Percentiles rank a stretch among this genome's conserved stretches.
These are phyloP conservation scores for Ylistrum balloti DNA, from an alignment of 1,140 invertebrate species.

Conservation along the genomic window DNA sequence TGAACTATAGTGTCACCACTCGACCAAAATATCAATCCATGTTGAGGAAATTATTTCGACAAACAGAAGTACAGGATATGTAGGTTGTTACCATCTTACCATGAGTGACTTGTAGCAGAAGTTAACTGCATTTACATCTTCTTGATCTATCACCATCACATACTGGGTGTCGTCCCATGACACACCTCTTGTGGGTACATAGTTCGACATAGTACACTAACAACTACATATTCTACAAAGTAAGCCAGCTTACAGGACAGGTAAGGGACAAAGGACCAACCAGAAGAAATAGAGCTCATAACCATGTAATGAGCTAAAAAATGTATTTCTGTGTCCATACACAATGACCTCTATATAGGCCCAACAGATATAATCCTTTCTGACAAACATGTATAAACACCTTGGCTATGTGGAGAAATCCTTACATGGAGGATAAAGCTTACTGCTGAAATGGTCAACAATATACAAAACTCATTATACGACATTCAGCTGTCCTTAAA, in stretches of 20 bases:
- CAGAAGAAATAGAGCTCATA: neutral
- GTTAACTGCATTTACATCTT: neutral
- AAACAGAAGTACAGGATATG: no score
- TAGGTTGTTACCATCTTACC: neutral
- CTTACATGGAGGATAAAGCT: neutral
- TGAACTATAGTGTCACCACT: no score
- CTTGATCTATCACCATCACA: neutral
- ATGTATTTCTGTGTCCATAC: neutral
- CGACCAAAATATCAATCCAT: no score
- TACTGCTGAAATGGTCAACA: neutral
- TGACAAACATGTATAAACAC: neutral
- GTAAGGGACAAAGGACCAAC: neutral
- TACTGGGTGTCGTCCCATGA: neutral
- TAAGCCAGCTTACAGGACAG: neutral
- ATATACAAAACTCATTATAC: neutral
- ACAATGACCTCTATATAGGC: neutral
- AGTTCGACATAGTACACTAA: neutral
- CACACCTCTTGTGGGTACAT: neutral
- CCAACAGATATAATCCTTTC: neutral
- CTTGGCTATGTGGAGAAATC: neutral
- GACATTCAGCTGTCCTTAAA: neutral
- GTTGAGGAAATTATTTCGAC: no score
- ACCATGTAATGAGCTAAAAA: constrained; percentile 19
- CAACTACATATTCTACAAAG: neutral
- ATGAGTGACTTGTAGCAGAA: neutral